phyloP scores from a whole-genome alignment of 2,113 vertebrate species.

The Laticauda colubrina region DNA sequence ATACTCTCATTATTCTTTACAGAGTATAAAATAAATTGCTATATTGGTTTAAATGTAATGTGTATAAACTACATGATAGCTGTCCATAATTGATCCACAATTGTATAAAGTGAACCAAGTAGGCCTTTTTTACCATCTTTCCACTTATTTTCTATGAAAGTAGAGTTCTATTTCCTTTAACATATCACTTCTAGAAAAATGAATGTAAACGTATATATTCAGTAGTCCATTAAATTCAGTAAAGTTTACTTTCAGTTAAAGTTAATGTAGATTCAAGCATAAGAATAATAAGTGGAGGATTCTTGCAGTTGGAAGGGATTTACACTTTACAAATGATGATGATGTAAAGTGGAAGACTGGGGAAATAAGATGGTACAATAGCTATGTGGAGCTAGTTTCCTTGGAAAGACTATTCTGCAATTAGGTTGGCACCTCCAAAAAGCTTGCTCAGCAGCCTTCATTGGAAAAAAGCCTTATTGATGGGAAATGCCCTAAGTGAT shows the following conservation, averaged over 20 bases:
- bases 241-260: background rate
- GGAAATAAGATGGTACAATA: background rate
- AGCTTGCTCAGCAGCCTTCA: background rate
- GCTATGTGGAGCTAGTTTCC: background rate
- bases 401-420: background rate
- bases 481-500: background rate
- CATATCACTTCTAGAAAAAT: background rate
- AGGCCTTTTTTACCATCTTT: background rate
- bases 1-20: background rate
- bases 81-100: background rate
- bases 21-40: conserved; percentile 32
- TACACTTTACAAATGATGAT: background rate
- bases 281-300: background rate
- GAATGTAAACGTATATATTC: background rate
- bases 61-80: conserved; percentile 14
- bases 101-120: background rate
- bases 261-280: background rate
- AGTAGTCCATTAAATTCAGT: background rate
- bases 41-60: background rate
- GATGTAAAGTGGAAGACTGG: background rate
- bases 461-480: conserved; percentile 51
- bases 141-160: background rate
- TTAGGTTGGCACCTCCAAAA: background rate
- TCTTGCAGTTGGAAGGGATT: background rate
- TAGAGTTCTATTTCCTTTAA: background rate